Evolutionary conservation across 2,888 invertebrate genomes (phyloP).

Genomic region (Cinara cedri): DNA sequence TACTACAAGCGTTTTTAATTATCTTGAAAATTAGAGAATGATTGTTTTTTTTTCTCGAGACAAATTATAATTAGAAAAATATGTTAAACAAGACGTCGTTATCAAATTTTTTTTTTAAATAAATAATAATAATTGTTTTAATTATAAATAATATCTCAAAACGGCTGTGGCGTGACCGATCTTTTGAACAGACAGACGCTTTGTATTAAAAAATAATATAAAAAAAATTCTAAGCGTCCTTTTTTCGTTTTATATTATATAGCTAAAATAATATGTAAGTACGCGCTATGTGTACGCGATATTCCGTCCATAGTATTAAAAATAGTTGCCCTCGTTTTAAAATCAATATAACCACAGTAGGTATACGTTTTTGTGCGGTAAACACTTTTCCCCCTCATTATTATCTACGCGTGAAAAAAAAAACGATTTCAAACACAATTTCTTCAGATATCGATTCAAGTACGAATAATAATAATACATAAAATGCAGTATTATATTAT

Average conservation of each 20-base stretch:
- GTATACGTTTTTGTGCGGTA: not conserved
- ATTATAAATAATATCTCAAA: not conserved
- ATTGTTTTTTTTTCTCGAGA: not conserved
- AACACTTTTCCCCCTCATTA: not conserved
- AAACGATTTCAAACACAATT: not conserved
- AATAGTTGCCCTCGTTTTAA: slow-evolving; percentile 6
- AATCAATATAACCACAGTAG: not conserved
- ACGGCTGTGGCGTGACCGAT: no score
- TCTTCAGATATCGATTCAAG: not conserved
- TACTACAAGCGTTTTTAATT: not conserved
- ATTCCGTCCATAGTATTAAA: not conserved
- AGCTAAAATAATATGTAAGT: not conserved
- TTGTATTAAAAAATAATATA: not conserved
- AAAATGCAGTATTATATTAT: no score
- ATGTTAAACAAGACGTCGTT: not conserved
- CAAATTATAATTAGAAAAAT: not conserved
- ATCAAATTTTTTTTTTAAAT: not conserved
- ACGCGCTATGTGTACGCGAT: not conserved
- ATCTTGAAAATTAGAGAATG: not conserved
- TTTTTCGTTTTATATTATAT: no score
- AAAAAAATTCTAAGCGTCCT: not conserved
- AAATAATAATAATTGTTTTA: not conserved
- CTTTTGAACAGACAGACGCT: not conserved
- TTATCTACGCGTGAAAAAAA: not conserved
- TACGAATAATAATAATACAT: not conserved